Evolutionary conservation across 2,888 invertebrate genomes (phyloP).

Genomic region (Protophormia terraenovae): DNA sequence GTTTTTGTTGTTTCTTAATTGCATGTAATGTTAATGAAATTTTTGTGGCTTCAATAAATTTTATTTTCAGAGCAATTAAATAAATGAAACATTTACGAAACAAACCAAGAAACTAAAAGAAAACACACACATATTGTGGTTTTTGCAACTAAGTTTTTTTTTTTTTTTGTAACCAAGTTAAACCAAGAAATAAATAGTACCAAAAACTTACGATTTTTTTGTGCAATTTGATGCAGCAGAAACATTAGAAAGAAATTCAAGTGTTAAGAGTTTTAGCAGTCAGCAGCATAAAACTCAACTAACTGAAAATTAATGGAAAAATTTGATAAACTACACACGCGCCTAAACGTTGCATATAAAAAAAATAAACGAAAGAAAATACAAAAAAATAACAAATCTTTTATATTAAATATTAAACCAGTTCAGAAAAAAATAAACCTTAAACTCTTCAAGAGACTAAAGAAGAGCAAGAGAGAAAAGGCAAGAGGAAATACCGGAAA

Average conservation of each 20-base stretch:
- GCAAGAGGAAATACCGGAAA: slow-evolving; percentile 45
- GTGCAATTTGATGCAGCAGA: slow-evolving; percentile 17
- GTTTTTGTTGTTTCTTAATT: slow-evolving; percentile 55
- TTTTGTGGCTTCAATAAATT: slow-evolving; percentile 65
- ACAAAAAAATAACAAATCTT: too few relatives aligned
- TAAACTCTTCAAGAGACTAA: neutral
- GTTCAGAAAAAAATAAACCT: neutral
- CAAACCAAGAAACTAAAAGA: slow-evolving; percentile 31
- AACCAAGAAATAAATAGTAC: slow-evolving; percentile 29
- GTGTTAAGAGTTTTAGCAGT: neutral
- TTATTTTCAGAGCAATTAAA: slow-evolving; percentile 64
- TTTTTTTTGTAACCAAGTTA: neutral
- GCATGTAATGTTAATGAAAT: slow-evolving; percentile 68
- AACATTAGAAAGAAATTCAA: neutral
- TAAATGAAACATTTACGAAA: slow-evolving; percentile 59
- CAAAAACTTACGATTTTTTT: slow-evolving; percentile 53
- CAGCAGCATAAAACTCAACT: slow-evolving; percentile 14
- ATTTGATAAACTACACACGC: slow-evolving; percentile 18
- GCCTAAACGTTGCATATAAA: neutral
- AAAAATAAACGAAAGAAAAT: neutral
- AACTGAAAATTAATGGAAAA: slow-evolving; percentile 45
- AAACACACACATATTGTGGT: slow-evolving; percentile 35
- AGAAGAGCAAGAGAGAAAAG: neutral
- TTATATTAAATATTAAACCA: neutral
- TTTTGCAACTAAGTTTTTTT: slow-evolving; percentile 34